Evolutionary conservation across 2,113 vertebrate genomes (phyloP).

Genomic region (Percopsis transmontana): DNA sequence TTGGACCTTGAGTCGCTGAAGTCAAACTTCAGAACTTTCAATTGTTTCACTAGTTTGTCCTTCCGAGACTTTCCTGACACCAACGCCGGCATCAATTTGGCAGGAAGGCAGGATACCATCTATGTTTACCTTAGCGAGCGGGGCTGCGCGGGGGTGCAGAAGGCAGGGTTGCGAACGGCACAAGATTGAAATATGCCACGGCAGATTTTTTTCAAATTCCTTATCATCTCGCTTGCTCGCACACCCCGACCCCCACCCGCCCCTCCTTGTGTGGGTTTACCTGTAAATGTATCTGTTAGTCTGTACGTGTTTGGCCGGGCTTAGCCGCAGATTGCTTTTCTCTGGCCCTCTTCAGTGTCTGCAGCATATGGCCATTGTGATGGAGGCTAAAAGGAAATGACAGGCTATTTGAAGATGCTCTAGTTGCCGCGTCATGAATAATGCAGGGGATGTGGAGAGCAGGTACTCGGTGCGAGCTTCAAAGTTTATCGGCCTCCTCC

Average conservation of each 20-base stretch:
- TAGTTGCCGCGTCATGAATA: constrained; percentile 83
- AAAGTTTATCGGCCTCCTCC: constrained; percentile 80
- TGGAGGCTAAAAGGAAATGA: constrained; percentile 85
- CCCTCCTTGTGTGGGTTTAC: constrained; percentile 39
- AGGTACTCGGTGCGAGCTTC: constrained; percentile 80
- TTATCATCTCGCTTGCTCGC: constrained; percentile 2
- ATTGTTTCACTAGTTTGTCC: constrained; percentile 34
- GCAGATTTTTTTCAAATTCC: constrained; percentile 26
- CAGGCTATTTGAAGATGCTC: constrained; percentile 82
- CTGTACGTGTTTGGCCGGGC: constrained; percentile 51
- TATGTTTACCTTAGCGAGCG: constrained; percentile 27
- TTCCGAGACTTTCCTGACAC: constrained; percentile 30
- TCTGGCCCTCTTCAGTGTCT: constrained; percentile 27
- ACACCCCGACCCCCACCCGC: not conserved
- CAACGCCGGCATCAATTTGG: constrained; percentile 12
- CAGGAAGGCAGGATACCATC: constrained; percentile 12
- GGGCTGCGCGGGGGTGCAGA: constrained; percentile 15
- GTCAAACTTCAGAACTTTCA: constrained; percentile 35
- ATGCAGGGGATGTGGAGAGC: constrained; percentile 79
- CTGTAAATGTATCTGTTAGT: constrained; percentile 49
- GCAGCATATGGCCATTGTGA: constrained; percentile 82
- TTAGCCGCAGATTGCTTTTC: constrained; percentile 49
- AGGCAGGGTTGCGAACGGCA: constrained; percentile 36
- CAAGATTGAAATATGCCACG: constrained; percentile 49
- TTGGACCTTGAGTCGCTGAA: not conserved